A percentile compares a stretch with the other conserved stretches of the same genome.
Evolutionary conservation across 1,140 invertebrate genomes (phyloP).

Genomic region (Solenopsis fugax): DNA sequence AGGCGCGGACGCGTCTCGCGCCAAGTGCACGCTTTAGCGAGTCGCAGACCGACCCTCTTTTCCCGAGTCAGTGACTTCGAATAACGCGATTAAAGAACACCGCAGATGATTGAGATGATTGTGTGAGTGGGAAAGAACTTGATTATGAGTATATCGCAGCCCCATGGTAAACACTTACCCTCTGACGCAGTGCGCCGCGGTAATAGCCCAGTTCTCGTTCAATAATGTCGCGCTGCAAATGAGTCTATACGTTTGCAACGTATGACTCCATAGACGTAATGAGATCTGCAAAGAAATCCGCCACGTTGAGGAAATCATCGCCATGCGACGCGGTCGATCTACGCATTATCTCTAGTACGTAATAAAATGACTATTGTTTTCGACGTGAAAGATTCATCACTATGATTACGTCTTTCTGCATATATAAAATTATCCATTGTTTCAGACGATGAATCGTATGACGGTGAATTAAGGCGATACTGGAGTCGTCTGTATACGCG

Average conservation of each 20-base stretch:
- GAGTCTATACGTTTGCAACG: conserved; percentile 95
- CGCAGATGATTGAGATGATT: background rate
- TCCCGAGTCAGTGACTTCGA: no score
- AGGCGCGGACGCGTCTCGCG: no score
- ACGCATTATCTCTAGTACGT: conserved; percentile 19
- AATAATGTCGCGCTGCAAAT: conserved; percentile 97
- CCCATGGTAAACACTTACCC: conserved; percentile 89
- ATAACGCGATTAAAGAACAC: background rate
- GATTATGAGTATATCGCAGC: background rate
- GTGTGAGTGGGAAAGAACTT: background rate
- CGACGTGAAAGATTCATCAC: background rate
- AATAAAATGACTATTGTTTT: conserved; percentile 1
- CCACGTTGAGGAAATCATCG: background rate
- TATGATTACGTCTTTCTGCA: background rate
- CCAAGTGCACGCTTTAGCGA: no score
- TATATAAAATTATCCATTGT: background rate
- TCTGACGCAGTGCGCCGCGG: conserved; percentile 98
- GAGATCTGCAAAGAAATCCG: conserved; percentile 90
- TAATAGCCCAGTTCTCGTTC: conserved; percentile 98
- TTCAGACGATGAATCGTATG: background rate
- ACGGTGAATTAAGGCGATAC: background rate
- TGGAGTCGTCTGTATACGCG: no score
- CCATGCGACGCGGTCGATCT: conserved; percentile 13
- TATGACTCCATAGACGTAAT: conserved; percentile 95
- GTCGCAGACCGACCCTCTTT: no score